These are phyloP conservation scores for Belgica antarctica DNA, from an alignment of 2,888 invertebrate species.

Conservation along the genomic window DNA sequence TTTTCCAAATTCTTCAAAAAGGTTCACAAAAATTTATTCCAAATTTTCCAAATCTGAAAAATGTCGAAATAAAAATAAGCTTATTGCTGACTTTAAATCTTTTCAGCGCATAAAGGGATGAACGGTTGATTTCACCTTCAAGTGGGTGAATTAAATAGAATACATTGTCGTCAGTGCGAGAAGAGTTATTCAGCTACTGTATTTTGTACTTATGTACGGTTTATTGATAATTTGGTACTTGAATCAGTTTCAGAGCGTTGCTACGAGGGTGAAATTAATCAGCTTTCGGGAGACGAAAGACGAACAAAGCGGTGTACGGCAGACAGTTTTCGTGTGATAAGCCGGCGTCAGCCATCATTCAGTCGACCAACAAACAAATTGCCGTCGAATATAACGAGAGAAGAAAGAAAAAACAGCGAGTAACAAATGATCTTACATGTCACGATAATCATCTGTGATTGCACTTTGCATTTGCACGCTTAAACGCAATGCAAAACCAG, in stretches of 20 bases:
- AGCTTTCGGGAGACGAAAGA: not conserved
- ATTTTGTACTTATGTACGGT: conserved; percentile 12
- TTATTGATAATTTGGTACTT: not conserved
- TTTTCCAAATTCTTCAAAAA: no score
- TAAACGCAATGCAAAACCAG: not conserved
- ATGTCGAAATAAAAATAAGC: not conserved
- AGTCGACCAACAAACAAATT: not conserved
- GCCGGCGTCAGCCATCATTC: not conserved
- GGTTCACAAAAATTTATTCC: no score
- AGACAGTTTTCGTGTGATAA: not conserved
- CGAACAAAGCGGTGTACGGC: not conserved
- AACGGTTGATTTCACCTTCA: conserved; percentile 31
- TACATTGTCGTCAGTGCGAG: not conserved
- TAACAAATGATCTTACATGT: conserved; percentile 29
- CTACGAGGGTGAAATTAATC: conserved; percentile 18
- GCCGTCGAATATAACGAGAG: not conserved
- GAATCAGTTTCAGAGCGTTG: conserved; percentile 3
- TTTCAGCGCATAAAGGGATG: conserved; percentile 15
- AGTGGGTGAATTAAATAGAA: conserved; percentile 26
- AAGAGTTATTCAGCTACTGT: conserved; percentile 19
- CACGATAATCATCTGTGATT: conserved; percentile 21
- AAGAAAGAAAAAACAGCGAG: not conserved
- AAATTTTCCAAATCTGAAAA: no score
- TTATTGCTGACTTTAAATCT: not conserved
- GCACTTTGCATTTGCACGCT: conserved; percentile 20